A percentile compares a stretch with the other conserved stretches of the same genome.
Conservation (phyloP, 2,113 vertebrate species). For the Protobothrops mucrosquamatus region DNA sequence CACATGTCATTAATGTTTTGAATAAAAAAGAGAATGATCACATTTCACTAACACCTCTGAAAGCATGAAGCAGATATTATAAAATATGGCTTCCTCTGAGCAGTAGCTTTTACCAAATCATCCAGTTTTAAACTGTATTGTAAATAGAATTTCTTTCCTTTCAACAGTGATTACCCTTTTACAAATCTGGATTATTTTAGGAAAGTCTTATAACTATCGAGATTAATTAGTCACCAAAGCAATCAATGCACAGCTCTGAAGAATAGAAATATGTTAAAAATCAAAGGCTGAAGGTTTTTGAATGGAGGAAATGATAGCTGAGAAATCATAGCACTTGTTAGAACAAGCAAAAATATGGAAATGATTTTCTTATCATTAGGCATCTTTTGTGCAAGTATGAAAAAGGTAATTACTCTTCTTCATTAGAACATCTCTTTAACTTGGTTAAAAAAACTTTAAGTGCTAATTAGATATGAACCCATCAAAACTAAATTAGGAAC, state of each 20-base stretch:
- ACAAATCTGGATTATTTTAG: conserved; percentile 54
- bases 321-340: conserved; percentile 40
- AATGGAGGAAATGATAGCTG: conserved; percentile 39
- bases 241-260: conserved; percentile 46
- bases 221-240: conserved; percentile 63
- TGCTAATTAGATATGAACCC: conserved; percentile 57
- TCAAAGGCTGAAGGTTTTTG: conserved; percentile 44
- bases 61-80: conserved; percentile 15
- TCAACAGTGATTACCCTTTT: conserved; percentile 32
- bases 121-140: conserved; percentile 10
- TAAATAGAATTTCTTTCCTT: conserved; percentile 36
- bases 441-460: conserved; percentile 29
- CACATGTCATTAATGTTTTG: neutral
- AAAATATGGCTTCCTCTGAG: conserved; percentile 36
- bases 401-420: conserved; percentile 46
- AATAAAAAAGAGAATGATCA: neutral
- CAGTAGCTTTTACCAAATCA: neutral
- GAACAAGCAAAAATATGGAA: conserved; percentile 52
- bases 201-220: conserved; percentile 56
- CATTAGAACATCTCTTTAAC: conserved; percentile 34
- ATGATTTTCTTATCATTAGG: conserved; percentile 19
- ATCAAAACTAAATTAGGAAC: conserved; percentile 56
- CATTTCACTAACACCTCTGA: neutral
- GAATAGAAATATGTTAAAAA: conserved; percentile 50
- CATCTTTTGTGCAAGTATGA: conserved; percentile 41